Conservation (phyloP, 2,113 vertebrate genomes). For the Lophura nycthemera region DNA sequence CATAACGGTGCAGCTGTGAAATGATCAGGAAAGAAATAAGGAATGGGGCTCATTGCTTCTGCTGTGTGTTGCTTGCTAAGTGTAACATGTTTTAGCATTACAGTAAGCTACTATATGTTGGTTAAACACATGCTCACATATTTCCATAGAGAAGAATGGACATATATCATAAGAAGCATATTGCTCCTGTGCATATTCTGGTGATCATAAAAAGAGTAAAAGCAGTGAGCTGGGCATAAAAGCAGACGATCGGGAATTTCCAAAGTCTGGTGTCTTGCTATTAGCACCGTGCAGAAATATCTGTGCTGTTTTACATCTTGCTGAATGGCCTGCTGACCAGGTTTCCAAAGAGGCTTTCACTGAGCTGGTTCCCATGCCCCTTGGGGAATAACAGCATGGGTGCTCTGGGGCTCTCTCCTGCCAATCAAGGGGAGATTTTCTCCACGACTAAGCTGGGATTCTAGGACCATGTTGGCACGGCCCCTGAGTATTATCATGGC, state of each 20-base stretch:
- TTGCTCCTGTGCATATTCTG: background rate
- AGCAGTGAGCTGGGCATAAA: background rate
- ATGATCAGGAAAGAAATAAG: background rate
- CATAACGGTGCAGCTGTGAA: background rate
- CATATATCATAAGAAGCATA: background rate
- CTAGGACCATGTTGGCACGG: background rate
- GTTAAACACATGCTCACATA: background rate
- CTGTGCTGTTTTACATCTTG: background rate
- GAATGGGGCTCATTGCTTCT: background rate
- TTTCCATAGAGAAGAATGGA: background rate
- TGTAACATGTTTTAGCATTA: background rate
- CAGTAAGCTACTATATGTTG: background rate
- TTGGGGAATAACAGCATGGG: conserved; percentile 10
- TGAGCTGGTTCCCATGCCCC: conserved; percentile 28
- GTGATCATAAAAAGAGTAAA: background rate
- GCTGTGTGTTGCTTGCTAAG: background rate
- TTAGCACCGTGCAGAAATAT: background rate
- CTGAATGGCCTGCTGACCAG: background rate
- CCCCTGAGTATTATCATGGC: conserved; percentile 36
- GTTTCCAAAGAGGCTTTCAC: conserved; percentile 33
- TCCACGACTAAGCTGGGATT: conserved; percentile 7
- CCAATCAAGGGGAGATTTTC: conserved; percentile 66
- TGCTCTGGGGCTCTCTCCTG: conserved; percentile 12
- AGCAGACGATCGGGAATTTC: background rate
- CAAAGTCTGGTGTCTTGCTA: background rate